phyloP scores from a whole-genome alignment of 2,113 vertebrate genomes.

The Paracanthobrama guichenoti region DNA sequence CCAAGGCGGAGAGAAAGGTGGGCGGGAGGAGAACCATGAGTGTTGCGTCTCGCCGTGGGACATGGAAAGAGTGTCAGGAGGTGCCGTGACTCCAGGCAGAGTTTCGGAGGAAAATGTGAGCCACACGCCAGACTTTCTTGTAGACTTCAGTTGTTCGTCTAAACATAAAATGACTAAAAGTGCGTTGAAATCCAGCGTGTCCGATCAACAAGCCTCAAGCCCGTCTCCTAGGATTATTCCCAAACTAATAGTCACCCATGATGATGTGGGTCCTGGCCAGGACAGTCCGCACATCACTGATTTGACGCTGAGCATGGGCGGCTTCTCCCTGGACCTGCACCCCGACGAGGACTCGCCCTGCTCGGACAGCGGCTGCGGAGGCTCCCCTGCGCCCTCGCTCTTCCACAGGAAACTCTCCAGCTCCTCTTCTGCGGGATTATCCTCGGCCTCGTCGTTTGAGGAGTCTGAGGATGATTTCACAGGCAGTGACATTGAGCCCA shows the following conservation, averaged over 20 bases:
- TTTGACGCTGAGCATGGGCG: slow-evolving; percentile 47
- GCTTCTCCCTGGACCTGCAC: slow-evolving; percentile 64
- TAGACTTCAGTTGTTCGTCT: slow-evolving; percentile 22
- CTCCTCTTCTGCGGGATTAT: slow-evolving; percentile 79
- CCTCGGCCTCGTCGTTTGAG: slow-evolving; percentile 87
- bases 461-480: slow-evolving; percentile 88
- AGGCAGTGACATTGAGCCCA: slow-evolving; percentile 79
- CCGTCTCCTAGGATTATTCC: slow-evolving; percentile 76
- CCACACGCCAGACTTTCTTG: slow-evolving; percentile 39
- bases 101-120: slow-evolving; percentile 20
- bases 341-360: slow-evolving; percentile 75
- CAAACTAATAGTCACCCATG: slow-evolving; percentile 83
- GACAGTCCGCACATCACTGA: slow-evolving; percentile 44
- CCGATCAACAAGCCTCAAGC: slow-evolving; percentile 30
- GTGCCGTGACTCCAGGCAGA: slow-evolving; percentile 16
- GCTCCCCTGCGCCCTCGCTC: slow-evolving; percentile 70
- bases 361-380: slow-evolving; percentile 81
- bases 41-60: slow-evolving; percentile 62
- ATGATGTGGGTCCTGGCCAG: slow-evolving; percentile 72
- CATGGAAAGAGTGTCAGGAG: slow-evolving; percentile 71
- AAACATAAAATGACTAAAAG: slow-evolving; percentile 63
- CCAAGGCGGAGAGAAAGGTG: slow-evolving; percentile 47
- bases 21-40: slow-evolving; percentile 66
- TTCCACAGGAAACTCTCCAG: slow-evolving; percentile 76
- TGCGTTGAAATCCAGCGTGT: background rate